Conservation (phyloP, 2,797 vertebrate species). For the Schizopygopsis malacanthus region DNA sequence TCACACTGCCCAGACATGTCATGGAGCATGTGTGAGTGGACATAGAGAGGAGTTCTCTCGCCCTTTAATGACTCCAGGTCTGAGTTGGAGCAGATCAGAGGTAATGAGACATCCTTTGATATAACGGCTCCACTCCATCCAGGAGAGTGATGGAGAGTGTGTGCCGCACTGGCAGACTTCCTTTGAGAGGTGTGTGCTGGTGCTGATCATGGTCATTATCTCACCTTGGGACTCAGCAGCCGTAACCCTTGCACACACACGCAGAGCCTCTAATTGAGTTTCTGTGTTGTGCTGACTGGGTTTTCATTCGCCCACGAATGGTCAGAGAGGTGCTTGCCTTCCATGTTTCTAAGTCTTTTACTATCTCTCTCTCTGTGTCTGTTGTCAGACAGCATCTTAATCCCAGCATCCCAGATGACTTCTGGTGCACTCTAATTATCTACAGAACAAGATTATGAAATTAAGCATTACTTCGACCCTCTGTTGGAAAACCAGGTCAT, state of each 20-base stretch:
- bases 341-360: background rate
- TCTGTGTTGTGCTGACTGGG: conserved; percentile 53
- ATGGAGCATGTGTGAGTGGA: conserved; percentile 7
- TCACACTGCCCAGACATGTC: background rate
- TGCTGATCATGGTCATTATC: conserved; percentile 53
- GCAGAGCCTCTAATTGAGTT: conserved; percentile 56
- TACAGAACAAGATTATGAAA: conserved; percentile 25
- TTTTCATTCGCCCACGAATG: conserved; percentile 19
- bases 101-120: conserved; percentile 57
- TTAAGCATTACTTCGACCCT: conserved; percentile 1
- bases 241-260: conserved; percentile 56
- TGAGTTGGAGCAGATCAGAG: conserved; percentile 53
- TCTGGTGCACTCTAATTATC: conserved; percentile 4
- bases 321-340: conserved; percentile 14
- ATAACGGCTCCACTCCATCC: conserved; percentile 49
- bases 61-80: conserved; percentile 47
- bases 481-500: background rate
- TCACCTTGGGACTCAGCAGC: conserved; percentile 44
- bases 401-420: background rate
- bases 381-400: conserved; percentile 22
- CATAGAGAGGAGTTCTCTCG: conserved; percentile 18
- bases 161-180: conserved; percentile 10
- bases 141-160: conserved; percentile 23
- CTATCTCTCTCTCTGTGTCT: conserved; percentile 7
- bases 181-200: conserved; percentile 39